phyloP scores from a whole-genome alignment of 2,113 vertebrate genomes.

The Synodontis membranacea region DNA sequence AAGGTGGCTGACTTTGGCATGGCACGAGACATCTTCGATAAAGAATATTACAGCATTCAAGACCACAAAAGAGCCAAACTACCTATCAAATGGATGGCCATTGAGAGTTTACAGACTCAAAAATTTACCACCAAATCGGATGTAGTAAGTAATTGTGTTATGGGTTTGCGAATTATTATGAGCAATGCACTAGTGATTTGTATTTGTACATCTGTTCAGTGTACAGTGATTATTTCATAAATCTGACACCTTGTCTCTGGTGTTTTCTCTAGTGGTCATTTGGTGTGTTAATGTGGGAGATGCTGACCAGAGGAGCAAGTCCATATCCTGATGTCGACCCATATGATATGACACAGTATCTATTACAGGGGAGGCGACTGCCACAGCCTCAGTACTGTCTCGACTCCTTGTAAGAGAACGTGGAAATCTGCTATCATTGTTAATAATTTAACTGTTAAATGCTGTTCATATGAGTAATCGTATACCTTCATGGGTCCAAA shows the following conservation, averaged over 20 bases:
- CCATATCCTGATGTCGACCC: conserved; percentile 89
- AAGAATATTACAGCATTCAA: conserved; percentile 92
- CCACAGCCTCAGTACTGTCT: conserved; percentile 92
- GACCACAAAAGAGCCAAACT: conserved; percentile 84
- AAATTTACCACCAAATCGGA: conserved; percentile 96
- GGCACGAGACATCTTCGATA: conserved; percentile 90
- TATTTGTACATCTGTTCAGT: not conserved
- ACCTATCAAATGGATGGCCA: conserved; percentile 97
- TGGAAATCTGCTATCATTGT: not conserved
- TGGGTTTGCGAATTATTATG: not conserved
- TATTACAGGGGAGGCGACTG: conserved; percentile 85
- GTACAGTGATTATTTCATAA: not conserved
- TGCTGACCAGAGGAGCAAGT: conserved; percentile 91
- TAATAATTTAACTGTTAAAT: not conserved
- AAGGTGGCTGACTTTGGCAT: conserved; percentile 98
- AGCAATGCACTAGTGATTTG: not conserved
- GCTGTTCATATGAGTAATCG: not conserved
- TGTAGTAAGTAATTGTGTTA: conserved; percentile 75
- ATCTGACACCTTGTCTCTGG: not conserved
- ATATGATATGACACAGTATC: conserved; percentile 86
- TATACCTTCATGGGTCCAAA: not conserved
- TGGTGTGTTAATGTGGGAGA: conserved; percentile 94
- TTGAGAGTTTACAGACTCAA: conserved; percentile 94
- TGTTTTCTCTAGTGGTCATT: conserved; percentile 87
- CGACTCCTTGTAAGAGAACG: conserved; percentile 79